Base-by-base conservation (phyloP, 53 echinoderm and acorn worm genomes). In the Echinometra lucunter region DNA sequence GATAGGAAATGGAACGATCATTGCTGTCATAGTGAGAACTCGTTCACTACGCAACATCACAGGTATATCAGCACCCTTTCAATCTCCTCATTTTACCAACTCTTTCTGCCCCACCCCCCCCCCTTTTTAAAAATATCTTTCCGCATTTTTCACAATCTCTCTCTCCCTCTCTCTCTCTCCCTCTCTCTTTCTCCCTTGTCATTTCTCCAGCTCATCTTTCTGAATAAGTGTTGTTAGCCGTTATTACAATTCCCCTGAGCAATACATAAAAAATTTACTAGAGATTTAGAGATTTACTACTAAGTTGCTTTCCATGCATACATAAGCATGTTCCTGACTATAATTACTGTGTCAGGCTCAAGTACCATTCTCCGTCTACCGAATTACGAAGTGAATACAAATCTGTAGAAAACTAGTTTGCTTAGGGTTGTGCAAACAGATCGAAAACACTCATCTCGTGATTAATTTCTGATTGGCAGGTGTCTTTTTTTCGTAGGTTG, bases 31-130 rank as follows among this genome's bases (percentile, higher is more conserved):
- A 27, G 53, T 96, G 74, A 69, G 91, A 35, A 94, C 94, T 1
- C 81, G 75, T 13, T 81, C 91, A 40, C 92, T 96, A 15, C 92
- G 92, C 69, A 95, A 87, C 95, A 83, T 92, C 13, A 94, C 94
- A 56, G 88, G 94, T 88, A 63, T 40, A 78, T 4, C 23, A 34
- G 25, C 1, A 0, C 55, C 18, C 11, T 10, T 45, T 23, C 83
- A 27, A 18, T 44, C 30, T 4, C 7, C 34, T 34, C 53, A 49
- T 44, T 47, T 44, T 47, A 25, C 28, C 44, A 2, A 44, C 47
- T 44, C 88, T 88, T 53, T 88, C 63, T 63, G 25, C 63, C 45
- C 38, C 55, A 53, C 17, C 57, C 89, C 7, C n/a, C n/a, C n/a
- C n/a, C n/a, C n/a, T n/a, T n/a, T n/a, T n/a, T n/a, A n/a, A n/a